Percentiles rank a stretch among this genome's conserved stretches.
Evolutionary conservation across 2,888 invertebrate genomes (phyloP).

Genomic region (Tanytarsus gracilentus): DNA sequence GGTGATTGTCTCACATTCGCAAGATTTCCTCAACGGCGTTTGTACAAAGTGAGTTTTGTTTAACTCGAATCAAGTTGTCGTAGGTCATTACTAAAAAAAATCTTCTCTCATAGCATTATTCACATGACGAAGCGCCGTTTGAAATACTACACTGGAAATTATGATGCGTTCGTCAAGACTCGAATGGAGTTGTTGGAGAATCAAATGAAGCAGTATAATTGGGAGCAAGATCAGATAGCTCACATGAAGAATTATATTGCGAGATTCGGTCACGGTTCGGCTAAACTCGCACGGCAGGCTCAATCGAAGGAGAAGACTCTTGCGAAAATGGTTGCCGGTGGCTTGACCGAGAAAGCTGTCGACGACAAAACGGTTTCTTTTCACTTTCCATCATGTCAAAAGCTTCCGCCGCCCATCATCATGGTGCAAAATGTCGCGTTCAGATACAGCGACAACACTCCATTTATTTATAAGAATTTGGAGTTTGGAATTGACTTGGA

Average conservation of each 20-base stretch:
- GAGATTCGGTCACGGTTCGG: conserved; percentile 97
- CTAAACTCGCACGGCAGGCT: conserved; percentile 95
- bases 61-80: neutral
- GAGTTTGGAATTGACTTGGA: conserved; percentile 99
- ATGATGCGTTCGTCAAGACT: conserved; percentile 92
- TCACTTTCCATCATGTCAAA: conserved; percentile 92
- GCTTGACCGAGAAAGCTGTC: conserved; percentile 89
- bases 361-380: conserved; percentile 88
- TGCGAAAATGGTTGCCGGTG: conserved; percentile 98
- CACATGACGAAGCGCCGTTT: conserved; percentile 89
- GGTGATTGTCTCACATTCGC: conserved; percentile 97
- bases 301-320: conserved; percentile 99
- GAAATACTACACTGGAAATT: conserved; percentile 93
- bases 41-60: conserved; percentile 59
- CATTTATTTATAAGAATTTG: conserved; percentile 91
- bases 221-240: conserved; percentile 99
- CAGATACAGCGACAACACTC: conserved; percentile 75
- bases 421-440: conserved; percentile 78
- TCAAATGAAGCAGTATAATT: conserved; percentile 97
- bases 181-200: conserved; percentile 91
- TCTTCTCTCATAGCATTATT: conserved; percentile 51
- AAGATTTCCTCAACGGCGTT: conserved; percentile 97
- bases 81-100: neutral
- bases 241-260: conserved; percentile 99
- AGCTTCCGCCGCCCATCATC: conserved; percentile 82